Base-by-base conservation (phyloP, 2,113 vertebrate species). In the Globicephala melas region DNA sequence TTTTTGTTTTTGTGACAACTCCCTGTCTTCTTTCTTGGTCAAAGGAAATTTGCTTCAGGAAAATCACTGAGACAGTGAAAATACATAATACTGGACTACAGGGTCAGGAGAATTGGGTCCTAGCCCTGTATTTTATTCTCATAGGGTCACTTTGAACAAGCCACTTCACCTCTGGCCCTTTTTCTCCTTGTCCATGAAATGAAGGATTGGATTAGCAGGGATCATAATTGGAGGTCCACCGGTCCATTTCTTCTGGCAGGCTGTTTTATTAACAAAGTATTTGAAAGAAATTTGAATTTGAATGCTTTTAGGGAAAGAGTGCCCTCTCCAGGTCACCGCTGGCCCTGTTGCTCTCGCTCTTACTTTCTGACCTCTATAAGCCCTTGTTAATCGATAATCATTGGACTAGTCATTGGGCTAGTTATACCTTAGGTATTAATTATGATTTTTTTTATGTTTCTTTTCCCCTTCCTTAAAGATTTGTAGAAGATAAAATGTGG, bases 401-500 rank as follows among this genome's bases (percentile, higher is more conserved):
- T 3, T 60, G 47, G 60, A 31, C 31, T 18, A 17, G 62, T 50
- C 0, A 1, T 17, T 26, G 50, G 47, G 33, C 62, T 70, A 21
- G 13, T 28, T 83, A 63, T 36, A 8, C 15, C 58, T 60, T 18
- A 76, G 26, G 6, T 81, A 26, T 65, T 91, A 41, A 76, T 80
- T 71, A 25, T 17, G 0, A 8, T 0, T 11, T 28, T 76, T 91
- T 81, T 68, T 23, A n/a, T 79, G 17, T 38, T 86, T 81, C 14
- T 38, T 60, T 85, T 50, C 88, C 13, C 95, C 77, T 96, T 60
- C 86, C 85, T 98, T 97, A 44, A 98, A 99, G 99, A 98, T 99
- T 99, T 87, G 99, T 99, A 26, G 99, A 99, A 98, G 99, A 99
- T 98, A 99, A 99, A 98, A 99, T 99, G 99, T 99, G 99, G 99